These are phyloP conservation scores for Semibalanus balanoides DNA, from an alignment of 1,140 invertebrate genomes.

Conservation along the genomic window DNA sequence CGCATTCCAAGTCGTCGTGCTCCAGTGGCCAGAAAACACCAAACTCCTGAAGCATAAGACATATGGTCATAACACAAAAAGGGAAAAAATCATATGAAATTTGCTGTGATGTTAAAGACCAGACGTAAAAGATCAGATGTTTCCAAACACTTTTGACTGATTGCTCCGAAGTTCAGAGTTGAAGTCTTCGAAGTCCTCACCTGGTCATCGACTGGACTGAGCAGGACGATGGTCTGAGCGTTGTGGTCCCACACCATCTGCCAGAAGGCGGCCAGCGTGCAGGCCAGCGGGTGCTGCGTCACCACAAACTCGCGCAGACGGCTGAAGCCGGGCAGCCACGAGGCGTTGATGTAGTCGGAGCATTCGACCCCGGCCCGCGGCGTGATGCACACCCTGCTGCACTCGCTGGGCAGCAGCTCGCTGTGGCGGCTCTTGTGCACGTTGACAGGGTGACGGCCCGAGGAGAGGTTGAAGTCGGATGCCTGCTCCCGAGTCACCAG, in stretches of 20 bases:
- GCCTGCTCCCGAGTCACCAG: slow-evolving; percentile 69
- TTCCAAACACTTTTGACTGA: too few relatives aligned
- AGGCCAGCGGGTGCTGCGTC: slow-evolving; percentile 72
- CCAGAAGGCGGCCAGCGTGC: slow-evolving; percentile 83
- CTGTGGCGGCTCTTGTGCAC: not conserved
- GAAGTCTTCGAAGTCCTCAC: not conserved
- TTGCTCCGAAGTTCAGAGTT: too few relatives aligned
- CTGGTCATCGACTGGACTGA: slow-evolving; percentile 55
- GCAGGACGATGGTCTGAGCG: slow-evolving; percentile 70
- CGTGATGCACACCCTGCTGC: slow-evolving; percentile 60
- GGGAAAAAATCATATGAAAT: too few relatives aligned
- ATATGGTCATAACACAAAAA: too few relatives aligned
- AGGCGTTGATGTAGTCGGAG: slow-evolving; percentile 88
- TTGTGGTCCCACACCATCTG: slow-evolving; percentile 93
- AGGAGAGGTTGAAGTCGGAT: slow-evolving; percentile 53
- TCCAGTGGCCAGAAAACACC: slow-evolving; percentile 67
- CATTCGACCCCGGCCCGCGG: slow-evolving; percentile 85
- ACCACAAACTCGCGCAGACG: slow-evolving; percentile 11
- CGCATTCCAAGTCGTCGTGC: slow-evolving; percentile 54
- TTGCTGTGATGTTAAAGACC: too few relatives aligned
- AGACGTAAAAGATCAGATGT: too few relatives aligned
- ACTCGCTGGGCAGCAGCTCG: not conserved
- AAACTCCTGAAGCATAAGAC: slow-evolving; percentile 52
- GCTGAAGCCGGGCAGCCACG: slow-evolving; percentile 46
- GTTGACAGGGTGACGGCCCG: not conserved